Conservation (phyloP, 2,888 invertebrate genomes). For the Craniophora ligustri region DNA sequence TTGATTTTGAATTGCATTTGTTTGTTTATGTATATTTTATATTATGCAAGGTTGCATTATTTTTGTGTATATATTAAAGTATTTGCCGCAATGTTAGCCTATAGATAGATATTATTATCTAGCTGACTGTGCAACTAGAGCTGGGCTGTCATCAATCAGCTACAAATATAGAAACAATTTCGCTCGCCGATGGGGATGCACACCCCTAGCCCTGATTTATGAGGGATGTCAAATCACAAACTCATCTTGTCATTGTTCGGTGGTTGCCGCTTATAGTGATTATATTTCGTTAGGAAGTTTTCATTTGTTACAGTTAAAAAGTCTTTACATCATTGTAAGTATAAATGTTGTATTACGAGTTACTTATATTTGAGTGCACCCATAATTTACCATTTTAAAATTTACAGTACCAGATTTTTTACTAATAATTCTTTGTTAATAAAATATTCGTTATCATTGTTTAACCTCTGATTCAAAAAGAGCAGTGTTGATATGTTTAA, state of each 20-base stretch:
- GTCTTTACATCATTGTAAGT: not conserved
- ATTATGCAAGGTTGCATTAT: no score
- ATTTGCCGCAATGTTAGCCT: no score
- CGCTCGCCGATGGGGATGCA: slow-evolving; percentile 51
- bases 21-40: slow-evolving; percentile 15
- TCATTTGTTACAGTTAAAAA: slow-evolving; percentile 34
- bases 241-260: slow-evolving; percentile 62
- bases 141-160: slow-evolving; percentile 74
- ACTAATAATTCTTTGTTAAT: no score
- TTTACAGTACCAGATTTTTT: no score
- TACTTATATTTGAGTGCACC: no score
- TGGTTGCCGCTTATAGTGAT: slow-evolving; percentile 43
- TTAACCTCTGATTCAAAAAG: no score
- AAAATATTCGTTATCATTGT: no score
- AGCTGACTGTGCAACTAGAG: slow-evolving; percentile 37
- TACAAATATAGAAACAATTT: slow-evolving; percentile 80
- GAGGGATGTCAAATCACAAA: slow-evolving; percentile 57
- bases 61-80: no score
- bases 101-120: no score
- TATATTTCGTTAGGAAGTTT: slow-evolving; percentile 43
- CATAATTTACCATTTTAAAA: no score
- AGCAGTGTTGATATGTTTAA: no score
- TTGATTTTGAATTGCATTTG: slow-evolving; percentile 25
- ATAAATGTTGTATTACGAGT: slow-evolving; percentile 6
- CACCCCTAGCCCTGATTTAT: slow-evolving; percentile 68